Evolutionary conservation across 2,797 vertebrate genomes (phyloP).

Genomic region (Galaxias olidus): DNA sequence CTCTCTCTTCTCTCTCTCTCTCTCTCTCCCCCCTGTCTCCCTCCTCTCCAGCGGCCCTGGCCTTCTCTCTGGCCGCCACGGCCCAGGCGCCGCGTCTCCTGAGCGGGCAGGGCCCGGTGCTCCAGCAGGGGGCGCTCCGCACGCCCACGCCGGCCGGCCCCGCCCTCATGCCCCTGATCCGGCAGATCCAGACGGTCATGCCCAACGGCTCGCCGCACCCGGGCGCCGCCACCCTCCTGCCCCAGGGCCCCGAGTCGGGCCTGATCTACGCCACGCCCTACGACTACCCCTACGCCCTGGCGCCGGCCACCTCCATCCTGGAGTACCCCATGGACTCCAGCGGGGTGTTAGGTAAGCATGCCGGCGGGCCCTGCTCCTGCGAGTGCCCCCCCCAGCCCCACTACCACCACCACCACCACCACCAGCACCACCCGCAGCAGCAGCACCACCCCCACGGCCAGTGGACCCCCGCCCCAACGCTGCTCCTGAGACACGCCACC

Average conservation of each 20-base stretch:
- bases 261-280: constrained; percentile 87
- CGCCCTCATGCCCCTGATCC: constrained; percentile 94
- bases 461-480: constrained; percentile 52
- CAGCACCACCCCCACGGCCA: constrained; percentile 44
- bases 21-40: constrained; percentile 69
- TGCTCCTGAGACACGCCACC: constrained; percentile 53
- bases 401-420: constrained; percentile 32
- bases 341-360: constrained; percentile 90
- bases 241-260: constrained; percentile 82
- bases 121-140: constrained; percentile 83
- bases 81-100: constrained; percentile 89
- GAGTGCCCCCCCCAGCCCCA: constrained; percentile 39
- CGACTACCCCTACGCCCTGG: constrained; percentile 90
- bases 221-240: constrained; percentile 83
- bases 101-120: constrained; percentile 83
- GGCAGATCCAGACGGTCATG: constrained; percentile 94
- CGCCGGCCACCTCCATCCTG: constrained; percentile 88
- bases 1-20: constrained; percentile 68
- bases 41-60: constrained; percentile 92
- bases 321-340: constrained; percentile 93
- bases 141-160: constrained; percentile 87
- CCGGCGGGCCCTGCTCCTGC: constrained; percentile 45
- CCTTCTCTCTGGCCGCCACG: constrained; percentile 94
- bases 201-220: constrained; percentile 89
- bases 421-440: constrained; percentile 36